These are phyloP conservation scores for Quadroppia sp. DNA, from an alignment of 2,888 invertebrate species.

Conservation along the genomic window DNA sequence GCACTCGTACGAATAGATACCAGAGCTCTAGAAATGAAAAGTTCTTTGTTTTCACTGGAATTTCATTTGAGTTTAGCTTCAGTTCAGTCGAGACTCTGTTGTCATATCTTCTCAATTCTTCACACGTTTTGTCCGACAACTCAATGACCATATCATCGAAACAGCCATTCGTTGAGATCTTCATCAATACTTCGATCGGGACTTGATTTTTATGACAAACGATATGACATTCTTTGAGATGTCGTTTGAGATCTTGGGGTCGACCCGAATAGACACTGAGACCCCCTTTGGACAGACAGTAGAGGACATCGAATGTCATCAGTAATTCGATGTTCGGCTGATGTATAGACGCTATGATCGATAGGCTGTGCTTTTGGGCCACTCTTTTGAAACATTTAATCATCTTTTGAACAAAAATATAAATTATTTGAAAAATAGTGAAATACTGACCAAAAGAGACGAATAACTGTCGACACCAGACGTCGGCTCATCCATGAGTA, in stretches of 20 bases:
- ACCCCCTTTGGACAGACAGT: not conserved
- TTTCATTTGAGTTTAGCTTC: not conserved
- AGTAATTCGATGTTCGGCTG: conserved; percentile 3
- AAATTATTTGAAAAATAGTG: not conserved
- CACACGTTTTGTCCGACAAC: not conserved
- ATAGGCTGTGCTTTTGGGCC: not conserved
- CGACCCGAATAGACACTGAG: not conserved
- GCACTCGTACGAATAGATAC: not conserved
- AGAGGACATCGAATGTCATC: not conserved
- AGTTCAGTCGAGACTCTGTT: not conserved
- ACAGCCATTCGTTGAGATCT: not conserved
- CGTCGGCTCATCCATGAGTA: not conserved
- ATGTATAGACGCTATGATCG: conserved; percentile 7
- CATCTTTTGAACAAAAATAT: not conserved
- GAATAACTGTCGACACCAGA: conserved; percentile 19
- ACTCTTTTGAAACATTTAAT: not conserved
- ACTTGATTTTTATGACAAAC: not conserved
- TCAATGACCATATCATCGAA: not conserved
- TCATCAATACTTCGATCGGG: not conserved
- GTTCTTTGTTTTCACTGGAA: not conserved
- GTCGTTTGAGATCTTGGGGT: not conserved
- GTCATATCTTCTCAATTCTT: not conserved
- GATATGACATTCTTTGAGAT: not conserved
- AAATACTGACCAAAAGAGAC: not conserved
- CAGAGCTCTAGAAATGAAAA: not conserved